Evolutionary conservation across 2,113 vertebrate genomes (phyloP).

Genomic region (Struthio camelus): DNA sequence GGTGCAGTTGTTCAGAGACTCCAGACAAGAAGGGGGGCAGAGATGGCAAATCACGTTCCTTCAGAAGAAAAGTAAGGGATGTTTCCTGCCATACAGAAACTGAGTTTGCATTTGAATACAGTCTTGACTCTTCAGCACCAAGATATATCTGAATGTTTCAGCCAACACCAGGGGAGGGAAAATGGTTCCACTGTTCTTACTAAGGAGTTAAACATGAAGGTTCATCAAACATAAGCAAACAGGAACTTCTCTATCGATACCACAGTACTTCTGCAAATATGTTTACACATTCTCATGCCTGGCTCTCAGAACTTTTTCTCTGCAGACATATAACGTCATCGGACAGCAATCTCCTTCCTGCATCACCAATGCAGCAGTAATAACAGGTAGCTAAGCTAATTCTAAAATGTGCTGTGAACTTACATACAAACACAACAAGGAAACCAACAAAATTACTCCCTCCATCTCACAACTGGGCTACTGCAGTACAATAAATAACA

Average conservation of each 20-base stretch:
- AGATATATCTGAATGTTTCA: not conserved
- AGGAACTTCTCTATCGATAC: not conserved
- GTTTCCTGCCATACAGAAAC: not conserved
- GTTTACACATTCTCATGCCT: not conserved
- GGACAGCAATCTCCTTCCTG: not conserved
- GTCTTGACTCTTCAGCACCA: not conserved
- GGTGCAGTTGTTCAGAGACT: not conserved
- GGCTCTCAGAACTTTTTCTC: not conserved
- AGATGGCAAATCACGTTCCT: not conserved
- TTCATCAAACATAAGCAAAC: not conserved
- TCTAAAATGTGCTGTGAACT: not conserved
- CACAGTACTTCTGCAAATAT: not conserved
- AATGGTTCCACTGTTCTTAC: not conserved
- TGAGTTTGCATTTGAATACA: not conserved
- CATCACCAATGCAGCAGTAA: not conserved
- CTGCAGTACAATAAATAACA: not conserved
- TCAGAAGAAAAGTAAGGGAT: not conserved
- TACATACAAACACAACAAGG: not conserved
- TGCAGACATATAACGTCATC: not conserved
- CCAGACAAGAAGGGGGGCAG: not conserved
- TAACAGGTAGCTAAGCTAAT: not conserved
- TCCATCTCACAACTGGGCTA: not conserved
- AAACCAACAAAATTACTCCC: not conserved
- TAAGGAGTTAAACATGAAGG: not conserved
- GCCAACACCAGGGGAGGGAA: not conserved